phyloP scores from a whole-genome alignment of 2,888 invertebrate genomes.

The Macrostomum cliftonense region DNA sequence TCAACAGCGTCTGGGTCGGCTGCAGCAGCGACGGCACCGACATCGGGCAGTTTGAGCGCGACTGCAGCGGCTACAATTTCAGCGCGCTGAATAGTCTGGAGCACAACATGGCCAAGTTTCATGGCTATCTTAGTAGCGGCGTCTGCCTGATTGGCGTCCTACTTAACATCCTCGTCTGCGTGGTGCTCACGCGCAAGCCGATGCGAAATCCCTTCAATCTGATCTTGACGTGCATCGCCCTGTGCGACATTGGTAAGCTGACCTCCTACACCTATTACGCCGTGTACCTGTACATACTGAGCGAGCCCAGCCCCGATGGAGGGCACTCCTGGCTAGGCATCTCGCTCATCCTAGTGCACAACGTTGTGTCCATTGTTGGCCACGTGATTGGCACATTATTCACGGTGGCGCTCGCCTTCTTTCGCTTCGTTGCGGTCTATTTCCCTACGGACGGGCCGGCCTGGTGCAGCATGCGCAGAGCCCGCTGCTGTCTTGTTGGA shows the following conservation, averaged over 20 bases:
- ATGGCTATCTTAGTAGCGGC: constrained; percentile 64
- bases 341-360: constrained; percentile 24
- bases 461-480: constrained; percentile 27
- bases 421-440: constrained; percentile 52
- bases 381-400: constrained; percentile 81
- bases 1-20: too few species aligned
- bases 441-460: constrained; percentile 27
- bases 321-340: constrained; percentile 15
- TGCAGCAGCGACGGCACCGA: too few species aligned
- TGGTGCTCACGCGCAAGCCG: constrained; percentile 62
- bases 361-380: constrained; percentile 22
- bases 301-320: too few species aligned
- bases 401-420: constrained; percentile 74
- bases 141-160: constrained; percentile 77
- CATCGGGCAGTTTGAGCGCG: too few species aligned
- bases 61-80: too few species aligned
- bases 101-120: constrained; percentile 37
- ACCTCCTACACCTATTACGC: constrained; percentile 53
- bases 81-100: too few species aligned
- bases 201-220: constrained; percentile 42
- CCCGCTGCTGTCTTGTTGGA: constrained; percentile 25
- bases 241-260: constrained; percentile 74
- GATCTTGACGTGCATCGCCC: constrained; percentile 54
- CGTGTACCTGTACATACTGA: too few species aligned
- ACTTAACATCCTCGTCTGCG: constrained; percentile 73